Conservation (phyloP, 2,888 invertebrate species). For the Theodoxus fluviatilis region DNA sequence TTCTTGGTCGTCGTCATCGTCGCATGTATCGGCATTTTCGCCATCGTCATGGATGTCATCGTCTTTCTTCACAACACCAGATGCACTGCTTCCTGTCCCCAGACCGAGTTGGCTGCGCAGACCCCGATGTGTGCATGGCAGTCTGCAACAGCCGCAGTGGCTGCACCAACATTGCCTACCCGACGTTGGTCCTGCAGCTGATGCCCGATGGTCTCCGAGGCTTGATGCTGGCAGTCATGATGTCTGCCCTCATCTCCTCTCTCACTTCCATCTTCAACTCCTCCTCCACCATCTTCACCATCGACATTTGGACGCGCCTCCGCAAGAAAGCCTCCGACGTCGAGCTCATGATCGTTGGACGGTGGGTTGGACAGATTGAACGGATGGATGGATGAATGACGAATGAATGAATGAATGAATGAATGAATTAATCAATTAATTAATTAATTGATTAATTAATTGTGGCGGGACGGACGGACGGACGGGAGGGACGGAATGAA, state of each 20-base stretch:
- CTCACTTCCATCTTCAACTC: conserved; percentile 69
- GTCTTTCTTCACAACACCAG: no score
- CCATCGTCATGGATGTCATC: no score
- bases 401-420: no score
- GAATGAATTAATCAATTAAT: no score
- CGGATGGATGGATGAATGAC: no score
- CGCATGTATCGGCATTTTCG: no score
- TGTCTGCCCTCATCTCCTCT: conserved; percentile 69
- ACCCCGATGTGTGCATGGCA: conserved; percentile 62
- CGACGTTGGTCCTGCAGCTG: conserved; percentile 66
- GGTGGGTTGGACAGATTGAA: conserved; percentile 47
- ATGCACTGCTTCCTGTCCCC: no score
- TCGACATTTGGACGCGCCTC: conserved; percentile 67
- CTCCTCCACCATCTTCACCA: conserved; percentile 68
- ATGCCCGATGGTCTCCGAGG: conserved; percentile 67
- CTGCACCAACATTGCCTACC: conserved; percentile 69
- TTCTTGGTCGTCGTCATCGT: no score
- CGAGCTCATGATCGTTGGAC: conserved; percentile 68
- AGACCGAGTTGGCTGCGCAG: conserved; percentile 67
- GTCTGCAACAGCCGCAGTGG: conserved; percentile 65
- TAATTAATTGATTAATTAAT: no score
- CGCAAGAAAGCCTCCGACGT: conserved; percentile 62
- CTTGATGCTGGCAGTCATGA: conserved; percentile 69
- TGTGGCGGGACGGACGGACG: no score
- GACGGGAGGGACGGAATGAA: no score